Evolutionary conservation across 2,888 invertebrate genomes (phyloP), one percentile per base, ranked within the genome.

Genomic region (Tenthredo scrophulariae): DNA sequence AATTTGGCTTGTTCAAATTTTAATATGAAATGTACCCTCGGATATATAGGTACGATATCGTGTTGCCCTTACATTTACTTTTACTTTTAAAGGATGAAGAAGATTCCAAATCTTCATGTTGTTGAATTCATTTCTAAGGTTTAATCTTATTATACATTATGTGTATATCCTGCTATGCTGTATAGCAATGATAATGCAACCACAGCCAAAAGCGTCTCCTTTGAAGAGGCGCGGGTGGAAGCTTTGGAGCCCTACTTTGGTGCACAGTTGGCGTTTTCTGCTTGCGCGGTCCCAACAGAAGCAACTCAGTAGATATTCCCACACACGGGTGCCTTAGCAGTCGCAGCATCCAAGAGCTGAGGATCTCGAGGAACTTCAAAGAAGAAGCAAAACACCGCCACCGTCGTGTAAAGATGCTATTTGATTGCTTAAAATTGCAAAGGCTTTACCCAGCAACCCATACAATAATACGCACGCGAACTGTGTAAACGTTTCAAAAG

Each of bases 381-480:
- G 91, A 90, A 91, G 90, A 90, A 89, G 89, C 90, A 84, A 84
- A 84, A 84, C 84, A 77, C 50, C 86, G 87, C 88, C 88, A 88
- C 86, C 88, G 88, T 88, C 86, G 88, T 88, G 88, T 87, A 88
- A 85, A 85, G 87, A 89, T 88, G 88, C 89, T 89, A 88, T 91
- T 91, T 91, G 90, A 91, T 91, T 90, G 90, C 90, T 88, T 88
- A 85, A 89, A 89, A 89, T 89, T 88, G 85, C 75, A 86, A 86
- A 87, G 87, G 86, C 85, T 83, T 85, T 83, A 72, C n/a, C 54
- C 85, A 18, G 50, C 54, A 74, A 83, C 54, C 70, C 85, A 82
- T 88, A 88, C 88, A 88, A 87, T 88, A 89, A 90, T 88, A 89
- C 85, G 88, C 86, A 84, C 87, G 87, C 87, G 87, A 88, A 88